Percentiles rank a stretch among this genome's conserved stretches.
Evolutionary conservation across 2,888 invertebrate species (phyloP).

Genomic region (Idaea aversata): DNA sequence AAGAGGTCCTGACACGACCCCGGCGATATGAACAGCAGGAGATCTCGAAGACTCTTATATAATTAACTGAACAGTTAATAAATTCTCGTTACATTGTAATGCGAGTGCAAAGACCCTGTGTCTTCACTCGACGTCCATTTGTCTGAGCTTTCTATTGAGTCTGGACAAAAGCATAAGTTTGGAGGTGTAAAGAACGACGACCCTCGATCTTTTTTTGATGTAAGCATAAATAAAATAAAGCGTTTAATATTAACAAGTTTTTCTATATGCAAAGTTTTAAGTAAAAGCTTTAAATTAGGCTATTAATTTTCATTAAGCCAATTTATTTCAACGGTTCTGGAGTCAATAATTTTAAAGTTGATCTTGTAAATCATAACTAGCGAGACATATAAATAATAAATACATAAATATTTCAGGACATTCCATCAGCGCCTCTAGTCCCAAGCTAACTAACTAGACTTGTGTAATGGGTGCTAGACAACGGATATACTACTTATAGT

Average conservation of each 20-base stretch:
- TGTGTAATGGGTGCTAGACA: too few relatives aligned
- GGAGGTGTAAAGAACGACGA: slow-evolving; percentile 27
- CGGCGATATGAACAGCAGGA: slow-evolving; percentile 11
- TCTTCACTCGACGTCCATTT: slow-evolving; percentile 24
- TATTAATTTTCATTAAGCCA: background rate
- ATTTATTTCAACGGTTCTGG: background rate
- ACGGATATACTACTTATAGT: too few relatives aligned
- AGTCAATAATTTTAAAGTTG: background rate
- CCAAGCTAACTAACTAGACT: too few relatives aligned
- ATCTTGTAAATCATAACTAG: background rate
- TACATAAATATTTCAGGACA: too few relatives aligned
- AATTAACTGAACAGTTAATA: slow-evolving; percentile 18
- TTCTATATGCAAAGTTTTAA: too few relatives aligned
- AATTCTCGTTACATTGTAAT: slow-evolving; percentile 18
- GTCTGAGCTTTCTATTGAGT: slow-evolving; percentile 25
- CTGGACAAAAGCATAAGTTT: slow-evolving; percentile 26
- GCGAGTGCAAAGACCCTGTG: slow-evolving; percentile 25
- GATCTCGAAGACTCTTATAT: slow-evolving; percentile 14
- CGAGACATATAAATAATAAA: too few relatives aligned
- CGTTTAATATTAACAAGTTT: slow-evolving; percentile 9
- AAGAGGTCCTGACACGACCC: slow-evolving; percentile 18
- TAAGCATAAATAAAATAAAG: slow-evolving; percentile 8
- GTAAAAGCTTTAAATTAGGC: background rate
- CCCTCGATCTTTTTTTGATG: slow-evolving; percentile 12
- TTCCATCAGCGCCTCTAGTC: too few relatives aligned